Base-by-base conservation (phyloP, 2,113 vertebrate genomes). In the Psettodes erumei region DNA sequence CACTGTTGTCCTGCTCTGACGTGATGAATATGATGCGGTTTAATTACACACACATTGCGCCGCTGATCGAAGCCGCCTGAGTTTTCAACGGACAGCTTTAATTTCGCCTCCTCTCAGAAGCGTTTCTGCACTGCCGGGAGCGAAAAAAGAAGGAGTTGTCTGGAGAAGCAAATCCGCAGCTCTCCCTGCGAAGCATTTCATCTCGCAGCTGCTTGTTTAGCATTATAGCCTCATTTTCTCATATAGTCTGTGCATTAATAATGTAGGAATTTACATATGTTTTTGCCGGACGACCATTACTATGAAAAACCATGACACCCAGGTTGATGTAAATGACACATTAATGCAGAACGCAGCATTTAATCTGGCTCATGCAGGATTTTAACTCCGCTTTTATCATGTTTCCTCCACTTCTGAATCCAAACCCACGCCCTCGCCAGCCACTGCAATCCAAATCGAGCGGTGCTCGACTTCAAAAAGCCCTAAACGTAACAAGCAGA, bases 21-120 rank as follows among this genome's bases (percentile, higher is more conserved):
- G 12, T 62, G 71, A 82, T 75, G 69, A 81, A 86, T 76, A 55
- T 16, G 58, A 60, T 19, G 35, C 37, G 19, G n/a, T 81, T 81
- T 88, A 64, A 88, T 86, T 67, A 60, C 28, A 2, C 27, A 3
- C 21, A 37, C 48, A 67, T 74, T 86, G 51, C 37, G 45, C 67
- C 19, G n/a, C 21, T 75, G 61, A 82, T 72, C 62, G 23, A 58
- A 71, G 68, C 77, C 25, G 43, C 25, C 68, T 40, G 50, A 9
- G 37, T 62, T 32, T n/a, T 60, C 6, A 58, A 60, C 8, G 58
- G 69, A 56, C 60, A 30, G 47, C 55, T 88, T 82, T 65, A 50
- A 82, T 82, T 65, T 64, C 45, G 12, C 6, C 19, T 23, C 55
- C 51, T 55, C 37, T 54, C 45, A 18, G 23, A 56, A 28, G 67